These are phyloP conservation scores for Danio aesculapii DNA, from an alignment of 2,797 vertebrate genomes.

Conservation along the genomic window DNA sequence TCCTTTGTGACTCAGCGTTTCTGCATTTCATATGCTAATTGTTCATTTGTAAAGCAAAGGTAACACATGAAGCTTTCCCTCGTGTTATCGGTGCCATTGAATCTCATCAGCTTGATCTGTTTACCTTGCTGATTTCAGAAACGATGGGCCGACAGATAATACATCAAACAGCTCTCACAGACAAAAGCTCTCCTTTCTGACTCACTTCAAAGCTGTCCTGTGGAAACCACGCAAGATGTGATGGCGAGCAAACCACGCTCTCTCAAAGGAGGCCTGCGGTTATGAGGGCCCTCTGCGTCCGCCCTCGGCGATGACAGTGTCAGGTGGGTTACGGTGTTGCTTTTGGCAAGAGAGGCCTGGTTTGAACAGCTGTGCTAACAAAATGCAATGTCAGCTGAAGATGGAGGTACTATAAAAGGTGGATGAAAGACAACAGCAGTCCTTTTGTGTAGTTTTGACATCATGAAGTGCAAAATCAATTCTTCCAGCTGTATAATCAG, in stretches of 20 bases:
- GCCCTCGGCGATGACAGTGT: conserved; percentile 16
- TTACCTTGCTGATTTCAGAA: conserved; percentile 33
- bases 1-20: conserved; percentile 15
- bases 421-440: conserved; percentile 31
- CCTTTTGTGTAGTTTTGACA: conserved; percentile 13
- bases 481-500: conserved; percentile 18
- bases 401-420: conserved; percentile 23
- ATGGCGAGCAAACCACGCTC: background rate
- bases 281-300: conserved; percentile 2
- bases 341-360: background rate
- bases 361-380: conserved; percentile 49
- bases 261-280: conserved; percentile 4
- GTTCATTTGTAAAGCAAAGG: conserved; percentile 33
- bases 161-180: conserved; percentile 38
- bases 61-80: conserved; percentile 19
- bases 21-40: conserved; percentile 30
- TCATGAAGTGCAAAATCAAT: conserved; percentile 24
- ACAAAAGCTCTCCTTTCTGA: conserved; percentile 44
- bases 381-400: background rate
- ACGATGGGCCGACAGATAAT: conserved; percentile 18
- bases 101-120: conserved; percentile 21
- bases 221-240: background rate
- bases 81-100: background rate
- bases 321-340: conserved; percentile 19
- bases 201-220: conserved; percentile 33